Evolutionary conservation across 2,888 invertebrate genomes (phyloP).

Genomic region (Mylabris sibirica): DNA sequence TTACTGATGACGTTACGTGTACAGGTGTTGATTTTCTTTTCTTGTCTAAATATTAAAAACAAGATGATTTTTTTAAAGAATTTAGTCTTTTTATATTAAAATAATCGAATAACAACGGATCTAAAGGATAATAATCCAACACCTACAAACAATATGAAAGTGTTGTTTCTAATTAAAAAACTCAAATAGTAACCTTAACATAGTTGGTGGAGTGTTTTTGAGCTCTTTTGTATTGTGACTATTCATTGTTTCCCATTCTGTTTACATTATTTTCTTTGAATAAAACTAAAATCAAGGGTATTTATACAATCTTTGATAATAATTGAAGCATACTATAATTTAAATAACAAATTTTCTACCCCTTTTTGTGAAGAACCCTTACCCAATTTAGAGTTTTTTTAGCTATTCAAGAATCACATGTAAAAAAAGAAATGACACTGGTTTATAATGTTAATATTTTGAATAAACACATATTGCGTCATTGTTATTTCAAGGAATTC

Average conservation of each 20-base stretch:
- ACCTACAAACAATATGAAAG: background rate
- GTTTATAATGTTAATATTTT: background rate
- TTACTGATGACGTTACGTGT: background rate
- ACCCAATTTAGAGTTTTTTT: too few species aligned
- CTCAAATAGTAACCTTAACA: constrained; percentile 28
- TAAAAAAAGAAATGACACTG: background rate
- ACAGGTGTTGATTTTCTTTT: background rate
- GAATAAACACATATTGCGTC: background rate
- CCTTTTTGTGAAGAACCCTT: too few species aligned
- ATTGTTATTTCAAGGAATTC: background rate
- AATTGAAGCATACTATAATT: too few species aligned
- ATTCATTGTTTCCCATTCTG: background rate
- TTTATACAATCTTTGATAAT: constrained; percentile 30
- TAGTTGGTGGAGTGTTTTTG: constrained; percentile 21
- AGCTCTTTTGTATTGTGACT: background rate
- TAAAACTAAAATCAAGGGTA: constrained; percentile 31
- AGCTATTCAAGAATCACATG: background rate
- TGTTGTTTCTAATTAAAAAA: constrained; percentile 16
- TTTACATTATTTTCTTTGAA: background rate
- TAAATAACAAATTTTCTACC: too few species aligned
- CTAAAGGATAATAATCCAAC: constrained; percentile 1
- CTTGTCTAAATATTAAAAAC: background rate
- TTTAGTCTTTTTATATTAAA: background rate
- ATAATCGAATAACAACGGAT: background rate
- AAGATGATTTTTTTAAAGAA: background rate